Percentiles rank a stretch among this genome's conserved stretches.
Evolutionary conservation across 2,113 vertebrate genomes (phyloP).

Genomic region (Carassius gibelio): DNA sequence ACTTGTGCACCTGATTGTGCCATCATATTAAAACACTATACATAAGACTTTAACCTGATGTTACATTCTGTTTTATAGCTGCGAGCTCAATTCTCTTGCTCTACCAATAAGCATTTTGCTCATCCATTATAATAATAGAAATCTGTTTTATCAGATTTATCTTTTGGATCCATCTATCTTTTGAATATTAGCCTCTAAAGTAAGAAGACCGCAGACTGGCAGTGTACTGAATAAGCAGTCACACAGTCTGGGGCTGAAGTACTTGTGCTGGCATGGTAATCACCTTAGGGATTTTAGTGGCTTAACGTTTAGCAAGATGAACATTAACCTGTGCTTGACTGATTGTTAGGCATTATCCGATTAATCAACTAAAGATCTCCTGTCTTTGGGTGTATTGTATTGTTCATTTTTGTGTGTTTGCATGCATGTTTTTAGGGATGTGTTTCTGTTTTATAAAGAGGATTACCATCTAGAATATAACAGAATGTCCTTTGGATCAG

Average conservation of each 20-base stretch:
- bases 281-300: slow-evolving; percentile 1
- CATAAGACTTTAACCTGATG: background rate
- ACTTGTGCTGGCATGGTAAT: background rate
- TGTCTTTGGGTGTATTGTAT: background rate
- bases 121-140: background rate
- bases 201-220: background rate
- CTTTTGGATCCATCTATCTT: background rate
- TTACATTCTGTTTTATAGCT: background rate
- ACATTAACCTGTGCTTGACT: background rate
- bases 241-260: background rate
- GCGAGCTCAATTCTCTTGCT: background rate
- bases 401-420: background rate
- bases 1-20: slow-evolving; percentile 1
- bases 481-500: background rate
- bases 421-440: too few species aligned
- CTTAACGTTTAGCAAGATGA: background rate
- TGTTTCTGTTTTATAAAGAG: background rate
- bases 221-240: background rate
- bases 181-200: background rate
- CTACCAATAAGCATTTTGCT: background rate
- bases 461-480: background rate
- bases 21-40: background rate
- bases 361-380: background rate
- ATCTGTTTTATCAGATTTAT: background rate
- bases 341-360: background rate